phyloP scores from a whole-genome alignment of 2,888 invertebrate genomes.

The Leptinotarsa peninsularis region DNA sequence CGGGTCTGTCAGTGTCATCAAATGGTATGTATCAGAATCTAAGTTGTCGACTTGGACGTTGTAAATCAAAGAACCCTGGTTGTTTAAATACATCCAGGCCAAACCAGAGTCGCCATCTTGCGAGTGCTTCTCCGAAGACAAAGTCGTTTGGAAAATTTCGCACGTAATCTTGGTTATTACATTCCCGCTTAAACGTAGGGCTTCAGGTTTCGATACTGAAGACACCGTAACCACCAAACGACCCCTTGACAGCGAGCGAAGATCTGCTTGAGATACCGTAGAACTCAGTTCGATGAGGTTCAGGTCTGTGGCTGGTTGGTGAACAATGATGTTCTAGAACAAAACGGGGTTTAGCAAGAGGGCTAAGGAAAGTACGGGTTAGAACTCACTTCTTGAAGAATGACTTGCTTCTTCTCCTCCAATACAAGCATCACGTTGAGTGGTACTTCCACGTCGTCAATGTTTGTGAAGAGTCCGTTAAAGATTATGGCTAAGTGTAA shows the following conservation, averaged over 20 bases:
- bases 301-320: conserved; percentile 80
- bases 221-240: conserved; percentile 78
- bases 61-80: conserved; percentile 82
- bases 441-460: conserved; percentile 75
- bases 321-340: conserved; percentile 72
- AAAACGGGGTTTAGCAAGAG: conserved; percentile 17
- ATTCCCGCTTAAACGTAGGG: conserved; percentile 75
- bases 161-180: conserved; percentile 82
- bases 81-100: conserved; percentile 83
- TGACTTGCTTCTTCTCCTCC: conserved; percentile 76
- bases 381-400: conserved; percentile 77
- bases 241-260: conserved; percentile 82
- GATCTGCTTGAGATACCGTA: conserved; percentile 80
- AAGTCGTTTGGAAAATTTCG: conserved; percentile 82
- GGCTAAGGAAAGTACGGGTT: background rate
- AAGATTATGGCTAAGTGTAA: conserved; percentile 85
- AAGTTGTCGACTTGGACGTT: conserved; percentile 79
- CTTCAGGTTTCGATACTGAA: conserved; percentile 75
- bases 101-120: conserved; percentile 72
- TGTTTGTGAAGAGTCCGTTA: conserved; percentile 81
- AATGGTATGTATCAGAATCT: conserved; percentile 68
- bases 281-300: conserved; percentile 85
- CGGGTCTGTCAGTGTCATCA: conserved; percentile 80
- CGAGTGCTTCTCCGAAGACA: conserved; percentile 65
- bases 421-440: conserved; percentile 78